A percentile compares a stretch with the other conserved stretches of the same genome.
Evolutionary conservation across 2,888 invertebrate species (phyloP).

Genomic region (Congeria kusceri): DNA sequence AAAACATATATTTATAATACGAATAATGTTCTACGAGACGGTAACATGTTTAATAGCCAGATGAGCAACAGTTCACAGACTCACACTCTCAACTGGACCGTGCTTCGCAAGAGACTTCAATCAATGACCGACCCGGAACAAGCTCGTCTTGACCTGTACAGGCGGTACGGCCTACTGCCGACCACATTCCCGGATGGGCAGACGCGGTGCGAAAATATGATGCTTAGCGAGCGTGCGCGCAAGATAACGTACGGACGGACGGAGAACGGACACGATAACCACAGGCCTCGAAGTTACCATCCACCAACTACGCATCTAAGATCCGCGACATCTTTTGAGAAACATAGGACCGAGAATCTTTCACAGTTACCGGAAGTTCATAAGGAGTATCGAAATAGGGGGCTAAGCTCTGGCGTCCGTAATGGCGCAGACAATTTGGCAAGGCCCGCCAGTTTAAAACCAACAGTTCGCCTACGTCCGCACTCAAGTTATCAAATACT

Average conservation of each 20-base stretch:
- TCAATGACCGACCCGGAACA: slow-evolving; percentile 71
- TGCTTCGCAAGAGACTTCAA: slow-evolving; percentile 72
- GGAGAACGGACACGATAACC: slow-evolving; percentile 29
- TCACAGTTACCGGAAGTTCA: too few relatives aligned
- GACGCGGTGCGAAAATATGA: slow-evolving; percentile 73
- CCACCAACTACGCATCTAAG: slow-evolving; percentile 45
- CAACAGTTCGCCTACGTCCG: too few relatives aligned
- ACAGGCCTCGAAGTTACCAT: slow-evolving; percentile 55
- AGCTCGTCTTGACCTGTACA: slow-evolving; percentile 74
- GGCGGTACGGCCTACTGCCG: slow-evolving; percentile 77
- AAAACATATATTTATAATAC: too few relatives aligned
- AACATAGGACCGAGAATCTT: neutral
- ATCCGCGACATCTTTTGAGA: slow-evolving; percentile 20
- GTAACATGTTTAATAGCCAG: too few relatives aligned
- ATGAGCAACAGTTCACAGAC: slow-evolving; percentile 57
- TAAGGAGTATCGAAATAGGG: too few relatives aligned
- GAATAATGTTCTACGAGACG: too few relatives aligned
- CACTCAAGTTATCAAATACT: too few relatives aligned
- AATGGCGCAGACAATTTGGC: too few relatives aligned
- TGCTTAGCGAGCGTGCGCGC: slow-evolving; percentile 75
- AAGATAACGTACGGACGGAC: slow-evolving; percentile 28
- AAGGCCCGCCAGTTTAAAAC: too few relatives aligned
- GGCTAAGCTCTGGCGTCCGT: too few relatives aligned
- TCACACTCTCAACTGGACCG: slow-evolving; percentile 70
- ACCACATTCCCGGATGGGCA: slow-evolving; percentile 67